Conservation (phyloP, 1,140 invertebrate species). For the Chironomus tepperi region DNA sequence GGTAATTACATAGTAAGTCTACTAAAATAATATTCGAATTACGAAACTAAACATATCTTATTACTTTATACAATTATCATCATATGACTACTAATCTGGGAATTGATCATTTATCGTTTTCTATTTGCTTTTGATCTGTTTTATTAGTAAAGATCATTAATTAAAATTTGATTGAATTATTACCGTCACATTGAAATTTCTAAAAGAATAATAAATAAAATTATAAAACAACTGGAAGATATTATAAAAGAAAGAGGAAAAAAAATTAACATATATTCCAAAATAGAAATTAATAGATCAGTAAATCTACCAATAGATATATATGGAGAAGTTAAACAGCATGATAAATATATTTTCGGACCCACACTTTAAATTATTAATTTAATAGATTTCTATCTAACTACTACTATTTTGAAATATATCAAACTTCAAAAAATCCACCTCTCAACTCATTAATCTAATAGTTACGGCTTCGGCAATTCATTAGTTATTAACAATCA, state of each 20-base stretch:
- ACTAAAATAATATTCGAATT: no score
- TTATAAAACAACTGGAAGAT: neutral
- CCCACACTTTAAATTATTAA: slow-evolving; percentile 21
- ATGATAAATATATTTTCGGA: neutral
- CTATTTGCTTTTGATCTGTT: slow-evolving; percentile 1
- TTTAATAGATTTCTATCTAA: neutral
- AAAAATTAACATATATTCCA: neutral
- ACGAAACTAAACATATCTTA: no score
- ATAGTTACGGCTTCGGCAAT: neutral
- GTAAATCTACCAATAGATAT: neutral
- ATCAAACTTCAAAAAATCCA: no score
- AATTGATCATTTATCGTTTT: neutral
- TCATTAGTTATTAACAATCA: neutral
- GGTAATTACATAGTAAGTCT: no score
- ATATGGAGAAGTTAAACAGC: neutral
- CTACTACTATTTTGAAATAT: no score
- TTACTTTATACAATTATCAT: no score
- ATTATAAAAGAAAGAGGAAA: neutral
- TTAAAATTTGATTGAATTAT: slow-evolving; percentile 21
- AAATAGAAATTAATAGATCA: slow-evolving; percentile 21
- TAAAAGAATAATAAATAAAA: neutral
- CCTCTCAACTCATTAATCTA: no score
- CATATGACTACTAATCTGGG: no score
- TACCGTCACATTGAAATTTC: slow-evolving; percentile 9
- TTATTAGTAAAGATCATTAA: neutral